A percentile compares a stretch with the other conserved stretches of the same genome.
Evolutionary conservation across 2,888 invertebrate genomes (phyloP).

Genomic region (Drosophila paucipuncta): DNA sequence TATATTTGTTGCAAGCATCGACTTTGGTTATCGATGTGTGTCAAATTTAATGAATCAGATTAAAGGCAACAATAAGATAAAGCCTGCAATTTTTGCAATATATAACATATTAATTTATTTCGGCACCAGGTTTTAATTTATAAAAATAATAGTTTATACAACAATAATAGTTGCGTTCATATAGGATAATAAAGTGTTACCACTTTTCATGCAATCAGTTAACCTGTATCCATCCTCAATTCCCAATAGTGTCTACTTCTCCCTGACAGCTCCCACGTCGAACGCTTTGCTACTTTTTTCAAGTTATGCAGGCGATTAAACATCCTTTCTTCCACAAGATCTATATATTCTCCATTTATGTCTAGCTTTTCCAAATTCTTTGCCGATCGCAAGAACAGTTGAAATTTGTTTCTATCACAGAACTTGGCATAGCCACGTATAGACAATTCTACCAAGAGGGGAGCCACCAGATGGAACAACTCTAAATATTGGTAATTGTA

Average conservation of each 20-base stretch:
- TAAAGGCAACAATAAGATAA: neutral
- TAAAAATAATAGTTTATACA: neutral
- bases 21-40: neutral
- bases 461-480: slow-evolving; percentile 24
- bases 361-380: slow-evolving; percentile 31
- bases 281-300: slow-evolving; percentile 19
- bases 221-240: slow-evolving; percentile 24
- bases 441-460: slow-evolving; percentile 46
- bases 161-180: too few relatives aligned
- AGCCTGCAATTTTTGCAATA: neutral
- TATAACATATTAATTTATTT: neutral
- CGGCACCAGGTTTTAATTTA: neutral
- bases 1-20: neutral
- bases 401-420: slow-evolving; percentile 31
- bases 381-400: slow-evolving; percentile 36
- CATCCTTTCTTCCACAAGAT: slow-evolving; percentile 23
- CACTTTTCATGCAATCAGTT: neutral
- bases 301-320: slow-evolving; percentile 25
- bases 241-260: slow-evolving; percentile 31
- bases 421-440: slow-evolving; percentile 43
- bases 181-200: too few relatives aligned
- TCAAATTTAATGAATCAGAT: neutral
- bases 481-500: slow-evolving; percentile 22
- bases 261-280: slow-evolving; percentile 8
- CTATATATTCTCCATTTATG: slow-evolving; percentile 35